Evolutionary conservation across 2,888 invertebrate genomes (phyloP), one percentile per base, ranked within the genome.

Genomic region (Chironomus tentans): DNA sequence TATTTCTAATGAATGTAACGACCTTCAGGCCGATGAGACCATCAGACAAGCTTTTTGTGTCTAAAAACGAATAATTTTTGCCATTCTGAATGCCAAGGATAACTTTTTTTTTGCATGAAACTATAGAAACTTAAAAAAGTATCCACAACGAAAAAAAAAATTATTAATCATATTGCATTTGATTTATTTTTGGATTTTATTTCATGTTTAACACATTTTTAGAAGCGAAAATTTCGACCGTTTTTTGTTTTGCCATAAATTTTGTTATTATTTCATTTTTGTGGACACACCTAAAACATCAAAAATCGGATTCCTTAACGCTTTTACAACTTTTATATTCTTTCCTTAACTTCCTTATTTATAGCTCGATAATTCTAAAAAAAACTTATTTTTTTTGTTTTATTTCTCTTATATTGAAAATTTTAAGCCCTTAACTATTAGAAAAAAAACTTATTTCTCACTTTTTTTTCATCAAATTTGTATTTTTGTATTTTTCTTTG

Each of bases 221-320:
- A 18, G 7, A 18, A 7, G 18, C 18, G 56, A 18, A 15, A 56
- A 56, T 56, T 56, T 56, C 56, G 56, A 56, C 56, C 56, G n/a
- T 18, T 50, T 15, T 48, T 15, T 18, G 18, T 18, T 56, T 15
- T 56, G n/a, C n/a, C 18, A 18, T 15, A 56, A 7, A 56, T 2
- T 50, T 18, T n/a, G 7, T 56, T 56, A 18, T 50, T 50, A 50
- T 3, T 65, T n/a, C n/a, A n/a, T n/a, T n/a, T n/a, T 65, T 65
- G 18, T 18, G 18, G 65, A 65, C 65, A 65, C 65, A 65, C 21
- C 65, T 65, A 65, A 65, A 65, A 38, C 65, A 65, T 65, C 65
- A 65, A 65, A 65, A 65, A 65, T 65, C 65, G 65, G 56, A 56
- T 65, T 65, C 21, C 18, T 21, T 21, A 65, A 24, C 24, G 21